These are phyloP conservation scores for Bombus pyrosoma DNA, from an alignment of 1,140 invertebrate genomes.

Conservation along the genomic window DNA sequence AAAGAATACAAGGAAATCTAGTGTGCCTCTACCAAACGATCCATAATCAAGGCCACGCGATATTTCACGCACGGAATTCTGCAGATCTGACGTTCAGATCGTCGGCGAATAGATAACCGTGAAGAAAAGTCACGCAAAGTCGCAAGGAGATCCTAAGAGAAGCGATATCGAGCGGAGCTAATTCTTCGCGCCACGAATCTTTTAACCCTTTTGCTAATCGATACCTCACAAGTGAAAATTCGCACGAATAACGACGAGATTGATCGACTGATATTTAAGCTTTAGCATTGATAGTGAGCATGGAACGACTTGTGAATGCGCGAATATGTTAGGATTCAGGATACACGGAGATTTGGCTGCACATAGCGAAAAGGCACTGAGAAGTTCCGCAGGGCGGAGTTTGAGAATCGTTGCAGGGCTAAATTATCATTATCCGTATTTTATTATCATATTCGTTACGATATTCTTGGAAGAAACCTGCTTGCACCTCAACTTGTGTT, in stretches of 20 bases:
- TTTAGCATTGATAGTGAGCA: not conserved
- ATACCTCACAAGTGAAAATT: not conserved
- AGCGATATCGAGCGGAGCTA: conserved; percentile 1
- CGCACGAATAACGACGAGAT: not conserved
- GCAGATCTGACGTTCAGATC: conserved; percentile 70
- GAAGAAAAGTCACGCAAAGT: conserved; percentile 76
- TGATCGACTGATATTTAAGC: not conserved
- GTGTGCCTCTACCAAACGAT: conserved; percentile 59
- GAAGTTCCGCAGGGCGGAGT: too few relatives aligned
- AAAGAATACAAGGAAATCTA: conserved; percentile 29
- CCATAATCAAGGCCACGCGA: conserved; percentile 78
- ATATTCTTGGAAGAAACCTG: not conserved
- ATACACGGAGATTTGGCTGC: not conserved
- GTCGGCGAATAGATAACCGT: conserved; percentile 71
- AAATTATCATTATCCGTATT: not conserved
- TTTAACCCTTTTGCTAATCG: not conserved
- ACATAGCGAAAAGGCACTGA: too few relatives aligned
- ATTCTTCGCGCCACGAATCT: conserved; percentile 25
- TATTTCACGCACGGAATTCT: conserved; percentile 75
- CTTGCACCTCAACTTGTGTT: too few relatives aligned
- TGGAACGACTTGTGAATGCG: not conserved
- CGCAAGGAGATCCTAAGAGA: not conserved
- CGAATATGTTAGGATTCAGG: not conserved
- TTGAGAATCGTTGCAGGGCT: not conserved
- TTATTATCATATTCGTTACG: too few relatives aligned